Evolutionary conservation across 2,113 vertebrate genomes (phyloP).

Genomic region (Cephalopterus ornatus): DNA sequence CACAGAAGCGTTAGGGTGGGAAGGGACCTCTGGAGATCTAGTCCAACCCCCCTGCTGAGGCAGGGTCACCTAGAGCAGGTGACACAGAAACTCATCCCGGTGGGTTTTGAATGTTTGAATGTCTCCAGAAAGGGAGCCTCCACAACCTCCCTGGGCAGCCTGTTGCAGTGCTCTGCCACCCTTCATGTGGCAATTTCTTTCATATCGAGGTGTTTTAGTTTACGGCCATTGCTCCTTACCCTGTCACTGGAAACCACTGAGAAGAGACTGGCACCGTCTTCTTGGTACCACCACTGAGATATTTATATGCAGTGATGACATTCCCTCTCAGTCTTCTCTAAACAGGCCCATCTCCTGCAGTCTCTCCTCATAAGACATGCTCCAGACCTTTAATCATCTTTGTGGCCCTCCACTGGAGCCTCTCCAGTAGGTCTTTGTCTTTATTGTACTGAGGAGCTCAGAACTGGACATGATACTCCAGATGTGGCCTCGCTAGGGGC

Average conservation of each 20-base stretch:
- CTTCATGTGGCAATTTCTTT: neutral
- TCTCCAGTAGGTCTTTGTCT: neutral
- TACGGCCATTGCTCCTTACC: neutral
- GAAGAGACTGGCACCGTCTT: neutral
- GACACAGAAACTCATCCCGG: neutral
- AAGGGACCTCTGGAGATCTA: neutral
- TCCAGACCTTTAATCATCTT: neutral
- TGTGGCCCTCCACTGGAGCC: neutral
- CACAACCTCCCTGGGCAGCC: neutral
- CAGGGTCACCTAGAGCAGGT: neutral
- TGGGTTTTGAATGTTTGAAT: neutral
- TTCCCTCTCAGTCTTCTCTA: neutral
- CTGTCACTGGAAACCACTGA: neutral
- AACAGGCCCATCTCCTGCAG: neutral
- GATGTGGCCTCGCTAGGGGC: neutral
- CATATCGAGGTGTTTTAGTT: neutral
- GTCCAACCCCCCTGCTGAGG: neutral
- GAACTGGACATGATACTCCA: neutral
- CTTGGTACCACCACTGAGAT: neutral
- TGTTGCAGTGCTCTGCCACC: neutral
- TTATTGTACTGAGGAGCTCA: neutral
- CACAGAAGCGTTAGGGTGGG: neutral
- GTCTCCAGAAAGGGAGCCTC: neutral
- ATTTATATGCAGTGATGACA: neutral
- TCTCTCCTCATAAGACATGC: neutral